Base-by-base conservation (phyloP, 1,140 invertebrate genomes). In the Rhopalosiphum maidis region DNA sequence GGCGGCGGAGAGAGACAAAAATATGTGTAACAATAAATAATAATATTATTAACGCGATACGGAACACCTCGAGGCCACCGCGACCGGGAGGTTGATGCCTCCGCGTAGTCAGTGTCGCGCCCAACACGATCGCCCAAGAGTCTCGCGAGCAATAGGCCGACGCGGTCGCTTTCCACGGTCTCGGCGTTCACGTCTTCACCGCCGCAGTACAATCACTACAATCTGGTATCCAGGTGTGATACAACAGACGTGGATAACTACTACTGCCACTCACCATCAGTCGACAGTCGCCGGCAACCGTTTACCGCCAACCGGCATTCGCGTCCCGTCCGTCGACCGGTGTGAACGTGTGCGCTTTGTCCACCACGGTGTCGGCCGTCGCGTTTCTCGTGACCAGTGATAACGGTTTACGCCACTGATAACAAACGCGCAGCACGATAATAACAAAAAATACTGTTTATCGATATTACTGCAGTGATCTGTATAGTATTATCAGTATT, bases 21-120 rank as follows among this genome's bases (percentile, higher is more conserved):
- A 85, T 41, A 85, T 85, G 37, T 68, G 60, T 68, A 68, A 68
- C 60, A 68, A 68, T n/a, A 46, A 46, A 46, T 51, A 51, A 51
- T 77, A 77, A 18, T 77, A 77, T 18, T 77, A n/a, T 68, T n/a
- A 68, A 68, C 60, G 60, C 60, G 60, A 77, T 43, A 21, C 25
- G 86, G 25, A 88, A 54, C n/a, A 89, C 87, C 87, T 89, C 46
- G 48, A 46, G 86, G 41, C 86, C 35, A 30, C 22, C 41, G 86
- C 41, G 15, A 22, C 23, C 37, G 1, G 89, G 54, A 41, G 54
- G 54, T 68, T 60, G 89, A 90, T 54, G 54, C 35, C 51, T 90
- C 37, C 25, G 22, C 46, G 43, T 4, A 43, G 30, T 89, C 48
- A 37, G 37, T 46, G 55, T 43, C 89, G 89, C 37, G 23, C 30